A percentile compares a stretch with the other conserved stretches of the same genome.
Conservation (phyloP, 2,888 invertebrate genomes). For the Tachina lurida region DNA sequence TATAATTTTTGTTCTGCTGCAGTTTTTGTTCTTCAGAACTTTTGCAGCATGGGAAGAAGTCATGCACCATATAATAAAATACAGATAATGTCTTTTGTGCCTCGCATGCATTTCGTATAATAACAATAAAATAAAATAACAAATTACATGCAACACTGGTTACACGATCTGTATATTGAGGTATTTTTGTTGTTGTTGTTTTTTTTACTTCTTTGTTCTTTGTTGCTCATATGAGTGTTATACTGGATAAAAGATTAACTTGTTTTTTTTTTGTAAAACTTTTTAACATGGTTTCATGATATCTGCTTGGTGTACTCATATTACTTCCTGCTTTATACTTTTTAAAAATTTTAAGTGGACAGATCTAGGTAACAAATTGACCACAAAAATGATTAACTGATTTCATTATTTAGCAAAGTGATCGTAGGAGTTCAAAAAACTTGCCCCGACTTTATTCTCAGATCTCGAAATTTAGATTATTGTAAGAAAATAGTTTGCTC, state of each 20-base stretch:
- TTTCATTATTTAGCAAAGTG: neutral
- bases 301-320: slow-evolving; percentile 36
- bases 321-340: slow-evolving; percentile 54
- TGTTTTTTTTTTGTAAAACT: neutral
- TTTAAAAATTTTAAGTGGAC: slow-evolving; percentile 25
- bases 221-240: slow-evolving; percentile 44
- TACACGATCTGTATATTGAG: slow-evolving; percentile 71
- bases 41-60: slow-evolving; percentile 62
- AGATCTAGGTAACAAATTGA: slow-evolving; percentile 40
- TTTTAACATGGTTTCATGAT: slow-evolving; percentile 48
- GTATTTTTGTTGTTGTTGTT: slow-evolving; percentile 14
- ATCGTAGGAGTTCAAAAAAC: neutral
- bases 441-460: neutral
- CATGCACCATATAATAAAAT: slow-evolving; percentile 67
- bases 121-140: slow-evolving; percentile 81
- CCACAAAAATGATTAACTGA: slow-evolving; percentile 7
- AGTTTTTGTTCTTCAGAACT: slow-evolving; percentile 48
- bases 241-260: slow-evolving; percentile 54
- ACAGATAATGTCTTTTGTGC: slow-evolving; percentile 65
- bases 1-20: neutral
- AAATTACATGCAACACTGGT: slow-evolving; percentile 81
- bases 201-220: slow-evolving; percentile 23
- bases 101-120: slow-evolving; percentile 74
- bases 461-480: neutral
- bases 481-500: too few relatives aligned